Conservation (phyloP, 2,797 vertebrate genomes). For the Pseudotriccus pelzelni region DNA sequence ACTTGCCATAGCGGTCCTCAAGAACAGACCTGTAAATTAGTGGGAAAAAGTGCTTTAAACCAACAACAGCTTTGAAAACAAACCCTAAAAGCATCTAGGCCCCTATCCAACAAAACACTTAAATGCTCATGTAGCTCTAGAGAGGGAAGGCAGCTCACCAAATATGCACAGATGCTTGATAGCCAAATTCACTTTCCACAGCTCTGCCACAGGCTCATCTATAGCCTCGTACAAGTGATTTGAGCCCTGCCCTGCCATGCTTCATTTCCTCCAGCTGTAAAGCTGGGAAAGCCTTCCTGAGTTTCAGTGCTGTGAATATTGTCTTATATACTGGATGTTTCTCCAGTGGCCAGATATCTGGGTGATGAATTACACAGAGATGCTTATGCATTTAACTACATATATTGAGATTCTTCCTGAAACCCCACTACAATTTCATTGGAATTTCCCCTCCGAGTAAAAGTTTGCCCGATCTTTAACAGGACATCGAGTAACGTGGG, state of each 20-base stretch:
- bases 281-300: not conserved
- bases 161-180: conserved; percentile 30
- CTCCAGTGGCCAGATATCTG: not conserved
- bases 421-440: not conserved
- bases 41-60: conserved; percentile 32
- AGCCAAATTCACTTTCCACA: not conserved
- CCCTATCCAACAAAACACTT: conserved; percentile 61
- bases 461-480: not conserved
- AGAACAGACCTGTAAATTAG: conserved; percentile 29
- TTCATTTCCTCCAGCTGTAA: not conserved
- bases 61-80: conserved; percentile 55
- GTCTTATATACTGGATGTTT: not conserved
- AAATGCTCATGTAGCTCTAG: conserved; percentile 28
- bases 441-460: not conserved
- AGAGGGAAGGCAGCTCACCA: conserved; percentile 31
- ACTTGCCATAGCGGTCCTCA: not conserved
- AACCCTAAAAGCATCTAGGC: conserved; percentile 57
- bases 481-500: not conserved
- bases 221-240: not conserved
- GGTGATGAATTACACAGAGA: not conserved
- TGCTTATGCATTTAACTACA: not conserved
- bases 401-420: not conserved
- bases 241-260: not conserved
- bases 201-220: conserved; percentile 5
- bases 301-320: not conserved